A percentile compares a stretch with the other conserved stretches of the same genome.
Evolutionary conservation across 2,888 invertebrate species (phyloP).

Genomic region (Epiblema foenella): DNA sequence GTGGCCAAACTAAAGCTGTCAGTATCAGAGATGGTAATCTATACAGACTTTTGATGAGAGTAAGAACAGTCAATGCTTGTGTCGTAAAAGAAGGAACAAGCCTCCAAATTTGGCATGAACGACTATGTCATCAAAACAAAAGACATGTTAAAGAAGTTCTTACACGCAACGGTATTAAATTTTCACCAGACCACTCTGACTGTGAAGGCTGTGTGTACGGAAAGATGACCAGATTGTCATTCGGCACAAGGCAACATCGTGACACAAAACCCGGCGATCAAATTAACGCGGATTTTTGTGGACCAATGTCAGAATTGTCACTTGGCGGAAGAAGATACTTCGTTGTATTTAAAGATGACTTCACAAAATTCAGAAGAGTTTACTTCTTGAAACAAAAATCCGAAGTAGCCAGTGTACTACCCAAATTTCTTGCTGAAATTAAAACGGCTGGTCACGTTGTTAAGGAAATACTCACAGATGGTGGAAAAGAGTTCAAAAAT

Average conservation of each 20-base stretch:
- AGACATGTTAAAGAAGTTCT: background rate
- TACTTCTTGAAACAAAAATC: slow-evolving; percentile 4
- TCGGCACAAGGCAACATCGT: background rate
- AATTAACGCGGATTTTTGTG: background rate
- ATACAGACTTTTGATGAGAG: background rate
- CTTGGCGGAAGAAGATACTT: slow-evolving; percentile 2
- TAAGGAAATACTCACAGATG: slow-evolving; percentile 4
- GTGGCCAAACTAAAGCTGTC: background rate
- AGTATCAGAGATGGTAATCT: slow-evolving; percentile 3
- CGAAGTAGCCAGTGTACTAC: slow-evolving; percentile 10
- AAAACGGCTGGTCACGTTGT: slow-evolving; percentile 6
- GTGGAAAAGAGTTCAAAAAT: slow-evolving; percentile 3
- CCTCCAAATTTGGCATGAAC: background rate
- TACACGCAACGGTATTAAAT: background rate
- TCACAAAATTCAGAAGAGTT: slow-evolving; percentile 5
- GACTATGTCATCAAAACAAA: slow-evolving; percentile 1
- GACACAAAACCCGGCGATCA: slow-evolving; percentile 1
- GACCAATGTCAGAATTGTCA: slow-evolving; percentile 1
- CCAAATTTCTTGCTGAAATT: slow-evolving; percentile 2
- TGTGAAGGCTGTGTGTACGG: background rate
- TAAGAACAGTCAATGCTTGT: slow-evolving; percentile 1
- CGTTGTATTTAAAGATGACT: slow-evolving; percentile 4
- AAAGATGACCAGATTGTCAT: background rate
- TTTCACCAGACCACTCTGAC: background rate
- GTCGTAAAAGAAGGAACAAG: background rate